phyloP scores from a whole-genome alignment of 1,140 invertebrate species.

The Hylaeus volcanicus region DNA sequence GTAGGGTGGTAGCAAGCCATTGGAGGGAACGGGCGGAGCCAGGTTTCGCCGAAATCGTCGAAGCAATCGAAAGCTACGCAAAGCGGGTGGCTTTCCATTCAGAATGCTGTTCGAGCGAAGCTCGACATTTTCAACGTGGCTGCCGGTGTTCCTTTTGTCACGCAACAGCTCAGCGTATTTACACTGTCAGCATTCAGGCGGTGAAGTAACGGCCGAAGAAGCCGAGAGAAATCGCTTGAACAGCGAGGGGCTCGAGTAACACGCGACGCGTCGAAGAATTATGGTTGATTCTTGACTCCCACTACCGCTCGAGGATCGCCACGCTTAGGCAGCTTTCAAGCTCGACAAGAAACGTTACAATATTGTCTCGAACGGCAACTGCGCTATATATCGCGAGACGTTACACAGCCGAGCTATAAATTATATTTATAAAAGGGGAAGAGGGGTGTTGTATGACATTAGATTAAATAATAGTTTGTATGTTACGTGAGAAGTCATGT shows the following conservation, averaged over 20 bases:
- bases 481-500: too few species aligned
- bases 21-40: background rate
- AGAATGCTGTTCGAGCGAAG: background rate
- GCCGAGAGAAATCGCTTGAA: slow-evolving; percentile 34
- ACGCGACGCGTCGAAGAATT: slow-evolving; percentile 16
- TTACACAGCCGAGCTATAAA: too few species aligned
- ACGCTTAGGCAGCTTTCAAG: too few species aligned
- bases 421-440: too few species aligned
- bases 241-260: background rate
- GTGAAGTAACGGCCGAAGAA: slow-evolving; percentile 41
- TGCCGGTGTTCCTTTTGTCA: slow-evolving; percentile 26
- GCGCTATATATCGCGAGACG: too few species aligned
- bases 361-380: too few species aligned
- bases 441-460: too few species aligned
- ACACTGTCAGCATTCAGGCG: slow-evolving; percentile 40
- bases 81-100: slow-evolving; percentile 24
- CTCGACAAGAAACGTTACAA: too few species aligned
- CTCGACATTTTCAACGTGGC: slow-evolving; percentile 8
- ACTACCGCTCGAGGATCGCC: too few species aligned
- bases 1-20: background rate
- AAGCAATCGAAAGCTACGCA: background rate
- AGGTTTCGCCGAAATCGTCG: background rate
- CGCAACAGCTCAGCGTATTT: slow-evolving; percentile 37
- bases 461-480: too few species aligned
- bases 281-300: background rate